Percentiles rank a stretch among this genome's conserved stretches.
Conservation (phyloP, 2,113 vertebrate genomes). For the Polyodon spathula region DNA sequence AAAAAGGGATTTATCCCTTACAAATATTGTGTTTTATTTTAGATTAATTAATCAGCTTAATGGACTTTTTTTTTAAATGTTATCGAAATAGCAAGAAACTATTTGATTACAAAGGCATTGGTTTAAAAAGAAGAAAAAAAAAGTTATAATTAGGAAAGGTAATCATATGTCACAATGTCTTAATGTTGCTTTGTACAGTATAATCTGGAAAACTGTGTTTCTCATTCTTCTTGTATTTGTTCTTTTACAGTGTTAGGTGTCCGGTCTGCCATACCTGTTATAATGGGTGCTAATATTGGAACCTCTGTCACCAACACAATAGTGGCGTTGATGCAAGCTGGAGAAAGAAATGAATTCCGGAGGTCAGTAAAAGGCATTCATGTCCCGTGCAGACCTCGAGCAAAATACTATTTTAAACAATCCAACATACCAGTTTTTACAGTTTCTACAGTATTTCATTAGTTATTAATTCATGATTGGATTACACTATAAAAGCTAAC, state of each 20-base stretch:
- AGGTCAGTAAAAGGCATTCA: conserved; percentile 76
- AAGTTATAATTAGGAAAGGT: background rate
- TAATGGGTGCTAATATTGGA: conserved; percentile 96
- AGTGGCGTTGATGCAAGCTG: conserved; percentile 88
- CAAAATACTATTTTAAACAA: no score
- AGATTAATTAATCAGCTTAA: background rate
- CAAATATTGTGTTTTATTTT: background rate
- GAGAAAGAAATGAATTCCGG: conserved; percentile 85
- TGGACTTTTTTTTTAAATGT: background rate
- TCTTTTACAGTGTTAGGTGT: conserved; percentile 71
- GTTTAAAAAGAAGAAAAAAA: no score
- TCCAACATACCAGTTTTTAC: no score
- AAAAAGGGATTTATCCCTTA: background rate
- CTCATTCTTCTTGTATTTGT: background rate
- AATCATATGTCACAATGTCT: no score
- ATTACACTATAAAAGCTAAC: no score
- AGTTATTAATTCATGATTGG: no score
- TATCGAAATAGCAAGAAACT: no score
- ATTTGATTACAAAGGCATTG: no score
- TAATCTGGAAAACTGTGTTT: background rate
- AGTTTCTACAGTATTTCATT: no score
- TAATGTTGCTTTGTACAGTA: background rate
- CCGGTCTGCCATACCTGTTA: conserved; percentile 74
- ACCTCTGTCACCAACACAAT: conserved; percentile 94
- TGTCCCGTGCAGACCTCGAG: no score